These are phyloP conservation scores for Vidua macroura DNA, from an alignment of 2,113 vertebrate species.

Conservation along the genomic window DNA sequence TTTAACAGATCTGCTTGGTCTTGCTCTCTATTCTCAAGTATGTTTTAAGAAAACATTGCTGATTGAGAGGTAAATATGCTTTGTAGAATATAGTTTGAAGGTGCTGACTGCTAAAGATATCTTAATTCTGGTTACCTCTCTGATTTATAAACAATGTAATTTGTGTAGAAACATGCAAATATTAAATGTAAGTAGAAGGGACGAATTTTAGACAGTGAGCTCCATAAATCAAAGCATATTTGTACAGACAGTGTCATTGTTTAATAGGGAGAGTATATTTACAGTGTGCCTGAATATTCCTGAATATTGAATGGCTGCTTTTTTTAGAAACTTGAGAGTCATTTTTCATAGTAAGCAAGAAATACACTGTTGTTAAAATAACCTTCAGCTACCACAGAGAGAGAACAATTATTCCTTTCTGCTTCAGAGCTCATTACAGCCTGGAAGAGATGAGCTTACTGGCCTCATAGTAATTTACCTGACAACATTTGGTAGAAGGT, in stretches of 20 bases:
- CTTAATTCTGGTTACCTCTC: background rate
- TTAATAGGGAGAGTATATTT: conserved; percentile 12
- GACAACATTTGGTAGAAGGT: background rate
- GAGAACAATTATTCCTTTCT: background rate
- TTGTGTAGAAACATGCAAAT: background rate
- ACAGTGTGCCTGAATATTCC: background rate
- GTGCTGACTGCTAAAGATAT: background rate
- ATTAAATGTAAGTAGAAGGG: background rate
- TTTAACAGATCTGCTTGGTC: background rate
- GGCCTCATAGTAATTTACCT: background rate
- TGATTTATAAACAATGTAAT: background rate
- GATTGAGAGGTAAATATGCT: conserved; percentile 16
- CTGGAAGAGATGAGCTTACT: background rate
- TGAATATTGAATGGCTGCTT: conserved; percentile 20
- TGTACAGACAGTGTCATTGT: background rate
- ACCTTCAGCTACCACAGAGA: conserved; percentile 15
- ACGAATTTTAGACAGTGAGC: background rate
- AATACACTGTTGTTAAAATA: conserved; percentile 7
- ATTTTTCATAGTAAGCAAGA: conserved; percentile 6
- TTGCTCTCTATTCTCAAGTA: background rate
- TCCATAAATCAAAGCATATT: conserved; percentile 2
- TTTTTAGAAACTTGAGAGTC: background rate
- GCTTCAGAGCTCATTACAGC: background rate
- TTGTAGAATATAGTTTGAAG: background rate
- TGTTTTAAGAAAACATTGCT: background rate